These are phyloP conservation scores for Crambe crambe DNA, from an alignment of 37 sponge, comb jelly and placozoan species.

Conservation along the genomic window DNA sequence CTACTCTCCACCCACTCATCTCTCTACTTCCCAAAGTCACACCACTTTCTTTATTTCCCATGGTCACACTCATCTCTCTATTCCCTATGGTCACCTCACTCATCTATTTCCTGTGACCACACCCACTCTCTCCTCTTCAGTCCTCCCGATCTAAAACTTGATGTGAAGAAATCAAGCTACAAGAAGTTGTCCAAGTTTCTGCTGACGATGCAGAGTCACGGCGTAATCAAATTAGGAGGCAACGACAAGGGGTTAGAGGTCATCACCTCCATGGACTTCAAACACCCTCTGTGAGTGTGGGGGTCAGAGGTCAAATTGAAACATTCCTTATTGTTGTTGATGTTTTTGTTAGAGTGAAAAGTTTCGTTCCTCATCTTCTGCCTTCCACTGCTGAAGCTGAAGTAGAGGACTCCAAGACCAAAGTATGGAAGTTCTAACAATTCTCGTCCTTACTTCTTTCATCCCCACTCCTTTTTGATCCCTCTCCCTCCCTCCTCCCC, in stretches of 20 bases:
- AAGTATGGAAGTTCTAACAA: neutral
- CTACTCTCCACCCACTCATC: neutral
- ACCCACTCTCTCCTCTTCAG: slow-evolving; percentile 14
- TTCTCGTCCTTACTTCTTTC: neutral
- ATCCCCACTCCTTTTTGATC: neutral
- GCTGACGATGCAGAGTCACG: slow-evolving; percentile 28
- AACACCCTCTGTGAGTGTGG: slow-evolving; percentile 37
- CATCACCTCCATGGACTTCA: slow-evolving; percentile 31
- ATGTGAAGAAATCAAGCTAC: slow-evolving; percentile 55
- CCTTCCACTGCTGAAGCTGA: neutral
- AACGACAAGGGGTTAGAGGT: slow-evolving; percentile 40
- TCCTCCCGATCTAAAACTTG: slow-evolving; percentile 26
- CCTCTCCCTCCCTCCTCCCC: neutral
- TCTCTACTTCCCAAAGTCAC: neutral
- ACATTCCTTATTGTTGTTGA: neutral
- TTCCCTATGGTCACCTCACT: neutral
- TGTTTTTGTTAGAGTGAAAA: neutral
- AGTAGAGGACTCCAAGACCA: neutral
- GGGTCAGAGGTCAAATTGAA: slow-evolving; percentile 1
- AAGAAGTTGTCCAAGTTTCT: slow-evolving; percentile 66
- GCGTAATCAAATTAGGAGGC: slow-evolving; percentile 46
- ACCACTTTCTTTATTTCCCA: neutral
- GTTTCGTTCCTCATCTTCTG: neutral
- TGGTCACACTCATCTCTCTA: neutral
- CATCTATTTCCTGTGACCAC: neutral